phyloP scores from a whole-genome alignment of 1,140 invertebrate genomes.

The Holotrichia oblita region DNA sequence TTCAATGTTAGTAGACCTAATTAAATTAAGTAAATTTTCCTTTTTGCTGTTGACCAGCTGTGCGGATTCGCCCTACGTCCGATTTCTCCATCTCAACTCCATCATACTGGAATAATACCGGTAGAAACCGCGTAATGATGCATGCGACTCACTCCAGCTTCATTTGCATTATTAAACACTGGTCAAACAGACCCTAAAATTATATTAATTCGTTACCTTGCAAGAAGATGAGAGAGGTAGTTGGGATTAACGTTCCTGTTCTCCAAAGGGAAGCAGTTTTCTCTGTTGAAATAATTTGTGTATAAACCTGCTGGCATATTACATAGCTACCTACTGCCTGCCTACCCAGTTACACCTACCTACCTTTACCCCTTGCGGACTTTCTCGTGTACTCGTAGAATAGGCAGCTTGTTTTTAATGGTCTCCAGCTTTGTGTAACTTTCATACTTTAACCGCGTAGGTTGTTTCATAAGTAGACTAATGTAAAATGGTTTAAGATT shows the following conservation, averaged over 20 bases:
- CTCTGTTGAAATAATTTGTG: neutral
- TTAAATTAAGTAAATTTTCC: too few relatives aligned
- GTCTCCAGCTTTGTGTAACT: neutral
- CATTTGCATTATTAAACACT: slow-evolving; percentile 9
- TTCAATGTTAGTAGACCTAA: too few relatives aligned
- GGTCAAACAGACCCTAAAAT: slow-evolving; percentile 20
- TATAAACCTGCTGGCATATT: neutral
- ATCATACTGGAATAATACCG: neutral
- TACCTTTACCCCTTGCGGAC: neutral
- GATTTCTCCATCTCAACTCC: too few relatives aligned
- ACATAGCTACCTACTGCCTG: too few relatives aligned
- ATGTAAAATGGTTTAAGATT: slow-evolving; percentile 17
- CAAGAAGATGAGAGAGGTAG: neutral
- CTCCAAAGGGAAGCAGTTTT: neutral
- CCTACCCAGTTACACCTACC: neutral
- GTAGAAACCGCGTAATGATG: neutral
- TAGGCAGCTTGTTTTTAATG: neutral
- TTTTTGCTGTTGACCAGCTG: too few relatives aligned
- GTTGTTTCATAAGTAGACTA: slow-evolving; percentile 3
- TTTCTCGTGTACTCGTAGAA: neutral
- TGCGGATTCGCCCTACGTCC: too few relatives aligned
- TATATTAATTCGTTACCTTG: slow-evolving; percentile 20
- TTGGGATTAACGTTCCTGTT: slow-evolving; percentile 1
- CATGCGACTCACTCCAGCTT: neutral
- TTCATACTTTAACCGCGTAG: neutral